Conservation (phyloP, 2,797 vertebrate genomes). For the Labroides dimidiatus region DNA sequence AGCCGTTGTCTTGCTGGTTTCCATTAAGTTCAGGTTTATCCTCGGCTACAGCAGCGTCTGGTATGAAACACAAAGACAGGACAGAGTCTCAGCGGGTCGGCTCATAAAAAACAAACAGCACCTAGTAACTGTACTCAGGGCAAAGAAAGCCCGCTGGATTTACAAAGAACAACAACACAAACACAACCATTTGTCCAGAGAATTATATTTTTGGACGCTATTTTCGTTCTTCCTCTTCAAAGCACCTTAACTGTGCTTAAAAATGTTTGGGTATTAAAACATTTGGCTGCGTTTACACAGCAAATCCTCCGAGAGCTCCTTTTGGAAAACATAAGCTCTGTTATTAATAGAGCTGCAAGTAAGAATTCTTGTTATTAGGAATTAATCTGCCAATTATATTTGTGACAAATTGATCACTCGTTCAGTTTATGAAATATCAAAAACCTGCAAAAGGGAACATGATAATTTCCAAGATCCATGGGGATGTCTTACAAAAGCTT, state of each 20-base stretch:
- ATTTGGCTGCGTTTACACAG: not conserved
- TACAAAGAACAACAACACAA: not conserved
- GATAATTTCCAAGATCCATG: not conserved
- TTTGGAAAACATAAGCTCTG: not conserved
- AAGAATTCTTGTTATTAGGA: not conserved
- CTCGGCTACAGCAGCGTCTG: conserved; percentile 90
- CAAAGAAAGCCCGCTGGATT: conserved; percentile 7
- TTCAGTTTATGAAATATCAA: not conserved
- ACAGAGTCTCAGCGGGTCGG: conserved; percentile 63
- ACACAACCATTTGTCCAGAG: not conserved
- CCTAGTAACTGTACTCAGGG: conserved; percentile 22
- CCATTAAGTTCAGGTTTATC: conserved; percentile 91
- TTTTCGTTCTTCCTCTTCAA: not conserved
- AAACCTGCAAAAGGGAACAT: not conserved
- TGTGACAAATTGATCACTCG: not conserved
- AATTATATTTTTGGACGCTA: not conserved
- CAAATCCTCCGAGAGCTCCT: not conserved
- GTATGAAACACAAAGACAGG: conserved; percentile 59
- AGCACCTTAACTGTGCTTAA: not conserved
- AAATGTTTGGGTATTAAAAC: not conserved
- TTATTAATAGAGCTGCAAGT: not conserved
- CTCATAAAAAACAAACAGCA: conserved; percentile 48
- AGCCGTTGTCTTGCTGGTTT: conserved; percentile 88
- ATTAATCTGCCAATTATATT: not conserved
- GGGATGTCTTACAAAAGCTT: not conserved